Evolutionary conservation across 2,888 invertebrate species (phyloP).

Genomic region (Papilio elwesi): DNA sequence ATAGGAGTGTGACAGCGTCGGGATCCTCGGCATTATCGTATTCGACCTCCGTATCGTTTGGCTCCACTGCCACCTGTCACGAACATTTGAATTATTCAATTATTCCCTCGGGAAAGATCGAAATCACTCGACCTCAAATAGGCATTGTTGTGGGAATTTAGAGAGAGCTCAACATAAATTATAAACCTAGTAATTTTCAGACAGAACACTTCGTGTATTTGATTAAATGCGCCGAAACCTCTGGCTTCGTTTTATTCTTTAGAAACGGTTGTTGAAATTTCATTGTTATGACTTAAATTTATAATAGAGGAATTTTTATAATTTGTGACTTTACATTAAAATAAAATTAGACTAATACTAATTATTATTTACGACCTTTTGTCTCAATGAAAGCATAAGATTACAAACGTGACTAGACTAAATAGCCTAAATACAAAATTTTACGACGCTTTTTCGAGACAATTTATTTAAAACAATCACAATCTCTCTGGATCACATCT

Average conservation of each 20-base stretch:
- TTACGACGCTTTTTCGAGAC: no score
- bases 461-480: no score
- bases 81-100: conserved; percentile 45
- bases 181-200: conserved; percentile 22
- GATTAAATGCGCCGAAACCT: conserved; percentile 20
- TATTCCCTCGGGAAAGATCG: conserved; percentile 39
- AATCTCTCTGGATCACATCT: no score
- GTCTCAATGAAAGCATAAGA: no score
- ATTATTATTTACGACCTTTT: no score
- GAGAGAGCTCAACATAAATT: conserved; percentile 31
- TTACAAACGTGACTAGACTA: no score
- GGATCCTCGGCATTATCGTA: conserved; percentile 87
- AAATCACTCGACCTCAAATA: conserved; percentile 36
- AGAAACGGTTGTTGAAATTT: not conserved
- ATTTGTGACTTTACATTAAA: not conserved
- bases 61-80: conserved; percentile 79
- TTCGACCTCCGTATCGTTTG: conserved; percentile 77
- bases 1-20: conserved; percentile 90
- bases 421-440: no score
- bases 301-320: not conserved
- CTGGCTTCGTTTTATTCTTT: not conserved
- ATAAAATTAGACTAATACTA: no score
- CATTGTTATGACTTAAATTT: not conserved
- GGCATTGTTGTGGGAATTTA: conserved; percentile 27
- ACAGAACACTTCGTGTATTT: conserved; percentile 16